Conservation (phyloP, 2,888 invertebrate species). For the Drosophila yooni region DNA sequence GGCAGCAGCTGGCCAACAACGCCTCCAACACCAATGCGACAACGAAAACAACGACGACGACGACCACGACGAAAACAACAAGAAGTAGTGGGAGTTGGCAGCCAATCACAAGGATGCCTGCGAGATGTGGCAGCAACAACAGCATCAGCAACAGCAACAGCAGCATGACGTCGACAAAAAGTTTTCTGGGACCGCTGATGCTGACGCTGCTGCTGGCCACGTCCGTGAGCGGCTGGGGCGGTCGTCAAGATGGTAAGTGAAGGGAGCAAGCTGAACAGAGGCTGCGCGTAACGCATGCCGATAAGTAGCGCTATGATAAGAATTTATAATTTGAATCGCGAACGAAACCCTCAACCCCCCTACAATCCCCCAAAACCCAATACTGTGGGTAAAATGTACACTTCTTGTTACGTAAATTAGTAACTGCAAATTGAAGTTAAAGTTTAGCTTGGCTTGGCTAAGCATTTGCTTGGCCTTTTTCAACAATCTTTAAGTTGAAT, state of each 20-base stretch:
- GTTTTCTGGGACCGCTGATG: slow-evolving; percentile 73
- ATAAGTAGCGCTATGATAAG: slow-evolving; percentile 77
- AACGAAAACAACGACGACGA: slow-evolving; percentile 50
- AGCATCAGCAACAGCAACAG: slow-evolving; percentile 20
- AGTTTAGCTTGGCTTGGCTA: not conserved
- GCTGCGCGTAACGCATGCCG: slow-evolving; percentile 62
- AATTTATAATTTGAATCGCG: slow-evolving; percentile 73
- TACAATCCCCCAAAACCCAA: not conserved
- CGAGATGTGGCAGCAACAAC: slow-evolving; percentile 25
- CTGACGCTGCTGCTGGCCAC: slow-evolving; percentile 78
- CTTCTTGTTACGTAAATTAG: not conserved
- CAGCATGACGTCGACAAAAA: slow-evolving; percentile 70
- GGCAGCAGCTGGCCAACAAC: slow-evolving; percentile 64
- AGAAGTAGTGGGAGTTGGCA: slow-evolving; percentile 14
- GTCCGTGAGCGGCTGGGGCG: slow-evolving; percentile 82
- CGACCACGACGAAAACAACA: slow-evolving; percentile 15
- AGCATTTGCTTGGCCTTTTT: not conserved
- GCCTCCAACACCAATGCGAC: slow-evolving; percentile 36
- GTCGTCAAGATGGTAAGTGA: slow-evolving; percentile 84
- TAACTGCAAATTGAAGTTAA: not conserved
- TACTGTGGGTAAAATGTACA: not conserved
- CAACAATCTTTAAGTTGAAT: not conserved
- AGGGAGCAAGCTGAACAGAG: not conserved
- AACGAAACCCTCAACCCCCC: not conserved
- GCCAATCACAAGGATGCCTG: slow-evolving; percentile 26